Percentiles rank a stretch among this genome's conserved stretches.
Evolutionary conservation across 2,113 vertebrate genomes (phyloP).

Genomic region (Tyrannus savana): DNA sequence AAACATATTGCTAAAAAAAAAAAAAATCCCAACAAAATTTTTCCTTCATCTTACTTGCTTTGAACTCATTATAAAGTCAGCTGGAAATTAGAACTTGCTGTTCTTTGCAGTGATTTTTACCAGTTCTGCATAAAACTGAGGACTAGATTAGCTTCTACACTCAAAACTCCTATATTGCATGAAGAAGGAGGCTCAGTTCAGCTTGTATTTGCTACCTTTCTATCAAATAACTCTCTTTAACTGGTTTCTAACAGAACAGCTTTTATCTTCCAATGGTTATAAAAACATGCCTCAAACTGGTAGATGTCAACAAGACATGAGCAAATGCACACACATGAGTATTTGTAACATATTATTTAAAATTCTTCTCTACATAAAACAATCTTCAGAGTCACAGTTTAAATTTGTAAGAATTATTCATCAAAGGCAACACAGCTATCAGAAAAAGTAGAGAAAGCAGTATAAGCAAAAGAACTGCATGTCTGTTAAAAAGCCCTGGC

Average conservation of each 20-base stretch:
- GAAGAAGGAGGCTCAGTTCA: background rate
- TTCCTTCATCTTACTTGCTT: background rate
- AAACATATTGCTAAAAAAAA: background rate
- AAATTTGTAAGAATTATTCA: background rate
- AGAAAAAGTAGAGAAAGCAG: background rate
- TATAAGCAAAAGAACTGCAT: background rate
- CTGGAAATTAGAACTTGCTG: background rate
- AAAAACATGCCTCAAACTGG: background rate
- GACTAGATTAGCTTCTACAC: background rate
- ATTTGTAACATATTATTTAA: background rate
- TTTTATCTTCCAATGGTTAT: background rate
- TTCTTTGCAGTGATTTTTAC: background rate
- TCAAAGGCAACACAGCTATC: background rate
- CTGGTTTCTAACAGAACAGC: background rate
- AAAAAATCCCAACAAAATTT: background rate
- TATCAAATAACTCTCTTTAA: background rate
- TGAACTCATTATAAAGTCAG: background rate
- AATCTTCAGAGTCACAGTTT: background rate
- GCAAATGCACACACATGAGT: background rate
- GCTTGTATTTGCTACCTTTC: background rate
- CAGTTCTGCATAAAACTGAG: background rate
- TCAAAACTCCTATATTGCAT: background rate
- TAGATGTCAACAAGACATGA: background rate
- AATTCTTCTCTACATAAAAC: background rate
- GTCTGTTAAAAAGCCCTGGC: background rate